These are phyloP conservation scores for Phymorhynchus buccinoides DNA, from an alignment of 1,140 invertebrate genomes.

Conservation along the genomic window DNA sequence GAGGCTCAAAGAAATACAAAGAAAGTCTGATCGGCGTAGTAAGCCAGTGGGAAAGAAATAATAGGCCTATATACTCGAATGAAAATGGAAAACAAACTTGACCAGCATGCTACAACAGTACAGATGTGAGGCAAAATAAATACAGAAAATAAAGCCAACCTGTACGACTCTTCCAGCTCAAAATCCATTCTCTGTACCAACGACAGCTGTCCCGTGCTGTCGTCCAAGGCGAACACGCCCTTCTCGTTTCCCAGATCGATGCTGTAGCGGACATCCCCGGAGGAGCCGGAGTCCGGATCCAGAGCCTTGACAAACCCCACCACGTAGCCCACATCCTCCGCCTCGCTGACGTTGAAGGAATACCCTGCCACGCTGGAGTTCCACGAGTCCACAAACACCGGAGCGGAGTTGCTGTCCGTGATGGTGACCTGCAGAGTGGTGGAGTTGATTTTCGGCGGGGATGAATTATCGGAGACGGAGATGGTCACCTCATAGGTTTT, in stretches of 20 bases:
- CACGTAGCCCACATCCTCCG: constrained; percentile 8
- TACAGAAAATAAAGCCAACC: not conserved
- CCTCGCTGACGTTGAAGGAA: constrained; percentile 40
- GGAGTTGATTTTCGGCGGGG: constrained; percentile 45
- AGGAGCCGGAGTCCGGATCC: constrained; percentile 51
- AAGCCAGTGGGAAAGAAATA: no score
- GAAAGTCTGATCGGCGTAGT: no score
- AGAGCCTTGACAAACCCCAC: constrained; percentile 42
- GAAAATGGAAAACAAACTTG: no score
- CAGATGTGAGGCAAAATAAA: no score
- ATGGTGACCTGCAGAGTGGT: constrained; percentile 37
- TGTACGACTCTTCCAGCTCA: constrained; percentile 36
- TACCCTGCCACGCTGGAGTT: constrained; percentile 6
- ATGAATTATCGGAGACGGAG: constrained; percentile 52
- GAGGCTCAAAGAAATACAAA: no score
- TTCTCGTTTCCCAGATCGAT: constrained; percentile 33
- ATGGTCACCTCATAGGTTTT: constrained; percentile 50
- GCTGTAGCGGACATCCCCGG: constrained; percentile 47
- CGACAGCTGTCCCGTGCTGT: constrained; percentile 45
- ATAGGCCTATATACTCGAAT: no score
- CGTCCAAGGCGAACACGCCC: constrained; percentile 43
- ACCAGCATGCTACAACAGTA: no score
- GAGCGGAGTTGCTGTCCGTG: constrained; percentile 45
- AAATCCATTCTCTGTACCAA: constrained; percentile 43
- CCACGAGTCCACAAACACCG: constrained; percentile 35